Evolutionary conservation across 2,113 vertebrate genomes (phyloP), one percentile per base, ranked within the genome.

Genomic region (Erythrocebus patas): DNA sequence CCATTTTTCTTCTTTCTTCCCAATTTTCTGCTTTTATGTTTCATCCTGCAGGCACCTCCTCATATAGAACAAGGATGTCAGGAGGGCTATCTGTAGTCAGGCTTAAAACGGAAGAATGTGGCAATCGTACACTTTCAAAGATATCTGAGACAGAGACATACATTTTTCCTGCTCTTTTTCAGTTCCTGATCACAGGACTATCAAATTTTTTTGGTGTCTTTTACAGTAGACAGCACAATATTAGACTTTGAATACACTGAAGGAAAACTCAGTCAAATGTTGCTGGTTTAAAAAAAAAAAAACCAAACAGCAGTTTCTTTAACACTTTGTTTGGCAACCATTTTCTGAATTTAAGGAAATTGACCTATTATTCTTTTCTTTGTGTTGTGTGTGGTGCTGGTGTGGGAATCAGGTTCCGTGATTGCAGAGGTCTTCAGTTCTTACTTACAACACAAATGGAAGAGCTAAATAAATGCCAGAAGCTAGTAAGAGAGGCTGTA

Each of bases 361-460:
- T 96, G 35, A 97, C 35, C n/a, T 52, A 10, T 61, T 64, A 0
- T 25, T 61, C 20, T 64, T 76, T 92, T 92, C n/a, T 93, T 83
- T 90, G 30, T 87, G 20, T 82, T 86, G 13, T 84, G 38, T 83
- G n/a, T 75, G 90, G 30, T 96, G 81, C 89, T 95, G 86, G 23
- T 96, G 50, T 75, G 97, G 76, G 18, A 79, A 94, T 80, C 97
- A 99, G 99, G 97, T 99, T 99, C 95, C 99, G 99, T 72, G 99
- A 99, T 70, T 99, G 99, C 92, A 99, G 99, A 83, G 99, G 99
- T 61, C 99, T 99, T 96, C 99, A 99, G 92, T 99, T 99, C 97
- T 93, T 99, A 78, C 99, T 99, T 82, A 99, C 99, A 87, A 99
- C 99, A 4, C 99, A 99, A 93, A 99, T 99, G 98, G 99, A 99